Base-by-base conservation (phyloP, 2,888 invertebrate genomes). In the Dermolepida albohirtum region DNA sequence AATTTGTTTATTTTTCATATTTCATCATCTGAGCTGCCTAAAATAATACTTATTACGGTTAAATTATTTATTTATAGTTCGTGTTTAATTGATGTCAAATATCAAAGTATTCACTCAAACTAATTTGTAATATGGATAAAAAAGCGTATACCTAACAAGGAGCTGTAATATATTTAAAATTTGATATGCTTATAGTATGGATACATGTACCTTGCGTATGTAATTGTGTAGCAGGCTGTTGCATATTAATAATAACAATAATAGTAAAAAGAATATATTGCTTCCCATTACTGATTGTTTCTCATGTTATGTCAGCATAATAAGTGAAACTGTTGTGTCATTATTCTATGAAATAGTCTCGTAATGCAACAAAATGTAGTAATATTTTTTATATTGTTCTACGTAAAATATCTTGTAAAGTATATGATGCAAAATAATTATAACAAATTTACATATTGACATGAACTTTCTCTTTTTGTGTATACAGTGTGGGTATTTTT, bases 211-310 rank as follows among this genome's bases (percentile, higher is more conserved):
- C 34, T 62, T 62, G 59, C 47, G 47, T 62, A 34, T 34, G 22
- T 34, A 34, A 34, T 27, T 34, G 5, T 39, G 39, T 34, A 62
- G 47, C 49, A 62, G 6, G 34, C 47, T 34, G 8, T 14, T 12
- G 22, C n/a, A 40, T 14, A 54, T 59, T 62, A 62, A 47, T 47
- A 34, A 62, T 27, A 62, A 62, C 49, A 47, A 14, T 59, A 62
- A 62, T 43, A 47, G 39, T 47, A 47, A 47, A 62, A 62, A 47
- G 47, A 62, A n/a, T 44, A 17, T 47, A 47, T 47, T 14, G 47
- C 47, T 62, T 62, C 34, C 47, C 47, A 62, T 62, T 62, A 34
- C 59, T 47, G 34, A 62, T 62, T 62, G 59, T 62, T 62, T 62
- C 47, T 44, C 34, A 49, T 47, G 59, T 47, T 62, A 62, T 62